Base-by-base conservation (phyloP, 2,888 invertebrate genomes). In the Rhimphoctona megacephalus region DNA sequence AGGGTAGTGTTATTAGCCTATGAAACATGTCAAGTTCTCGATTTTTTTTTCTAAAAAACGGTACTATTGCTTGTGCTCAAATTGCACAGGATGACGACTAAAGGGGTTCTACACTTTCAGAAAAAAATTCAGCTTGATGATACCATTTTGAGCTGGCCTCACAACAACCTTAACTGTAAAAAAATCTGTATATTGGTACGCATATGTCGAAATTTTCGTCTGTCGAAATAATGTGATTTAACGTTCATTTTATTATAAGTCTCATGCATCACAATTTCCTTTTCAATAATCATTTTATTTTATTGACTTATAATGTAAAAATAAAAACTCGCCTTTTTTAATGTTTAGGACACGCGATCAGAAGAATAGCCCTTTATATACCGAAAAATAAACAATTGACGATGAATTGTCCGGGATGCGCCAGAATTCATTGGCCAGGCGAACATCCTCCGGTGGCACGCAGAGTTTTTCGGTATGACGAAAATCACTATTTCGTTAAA, bases 371-470 rank as follows among this genome's bases (percentile, higher is more conserved):
- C 0, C 95, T 98, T 1, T 95, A 95, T 90, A 95, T 95, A 87
- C 97, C 95, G 90, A 94, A 96, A 91, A 94, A 95, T 90, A 95
- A 95, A 92, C 94, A 95, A 57, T 94, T 97, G 90, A 96, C 97
- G 93, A 96, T 97, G 92, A 93, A 95, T 49, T 98, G 98, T 94
- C 94, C 95, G 1, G 96, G 96, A 76, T 98, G 98, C 92, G 94
- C 94, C 77, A 94, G 95, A 11, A 95, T 97, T 73, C 95, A 95
- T 87, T 98, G 98, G 96, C 96, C 96, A 95, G 97, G 97, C 61
- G 97, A 97, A 0, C 96, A 97, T 78, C 98, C 98, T 0, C 98
- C 98, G 2, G 97, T 97, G 2, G 98, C 98, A 2, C 96, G 96
- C 90, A 94, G 97, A 78, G 96, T 97, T 85, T 96, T 98, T 90